Evolutionary conservation across 2,113 vertebrate genomes (phyloP), one percentile per base, ranked within the genome.

Genomic region (Hymenochirus boettgeri): DNA sequence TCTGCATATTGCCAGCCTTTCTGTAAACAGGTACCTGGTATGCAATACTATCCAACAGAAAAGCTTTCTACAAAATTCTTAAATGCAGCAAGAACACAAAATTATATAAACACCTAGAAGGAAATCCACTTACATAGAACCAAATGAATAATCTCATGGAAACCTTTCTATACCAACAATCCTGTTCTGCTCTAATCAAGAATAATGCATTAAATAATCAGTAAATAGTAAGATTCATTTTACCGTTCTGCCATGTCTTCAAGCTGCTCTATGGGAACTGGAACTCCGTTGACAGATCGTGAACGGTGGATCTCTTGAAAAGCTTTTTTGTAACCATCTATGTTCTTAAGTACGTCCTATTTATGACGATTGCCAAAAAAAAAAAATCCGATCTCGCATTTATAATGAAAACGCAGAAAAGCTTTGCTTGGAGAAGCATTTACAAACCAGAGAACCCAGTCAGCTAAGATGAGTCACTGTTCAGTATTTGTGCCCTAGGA

Each of bases 161-260:
- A 42, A 42, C n/a, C n/a, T 17, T n/a, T 5, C 12, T 42, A 1
- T n/a, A 4, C 39, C 6, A 15, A n/a, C 13, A n/a, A n/a, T 6
- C 5, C 39, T n/a, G 17, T 15, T n/a, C 17, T 18, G 5, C n/a
- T 15, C 39, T 42, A n/a, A 42, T 42, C 39, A 42, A 15, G 17
- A 2, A 6, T 15, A 42, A 18, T n/a, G 3, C 7, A 53, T 53
- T 4, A 24, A 35, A 35, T 22, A 22, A 35, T 19, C 11, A 57
- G 29, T 27, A 70, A 62, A 70, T n/a, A 55, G 47, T 31, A 58
- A 61, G 69, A 67, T 51, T 35, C 6, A 51, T 62, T 82, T 87
- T 79, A 98, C 96, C 96, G 91, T 74, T 97, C 93, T 37, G 94
- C 94, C 88, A 97, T 92, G 75, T 98, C 96, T 56, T 97, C 94